Percentiles rank a stretch among this genome's conserved stretches.
Evolutionary conservation across 2,113 vertebrate genomes (phyloP).

Genomic region (Crotalus helleri): DNA sequence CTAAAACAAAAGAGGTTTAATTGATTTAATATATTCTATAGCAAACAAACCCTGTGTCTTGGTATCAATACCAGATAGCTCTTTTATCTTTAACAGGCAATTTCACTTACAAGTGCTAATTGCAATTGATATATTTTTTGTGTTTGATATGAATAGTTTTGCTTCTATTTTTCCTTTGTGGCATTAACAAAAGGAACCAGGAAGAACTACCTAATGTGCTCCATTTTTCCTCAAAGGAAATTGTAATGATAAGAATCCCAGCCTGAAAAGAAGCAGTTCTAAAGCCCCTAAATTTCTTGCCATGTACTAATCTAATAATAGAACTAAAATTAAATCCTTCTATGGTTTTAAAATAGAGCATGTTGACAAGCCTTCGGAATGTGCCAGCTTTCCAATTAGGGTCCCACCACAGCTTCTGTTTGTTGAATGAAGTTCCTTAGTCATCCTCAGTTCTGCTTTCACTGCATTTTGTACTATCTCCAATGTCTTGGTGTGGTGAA

Average conservation of each 20-base stretch:
- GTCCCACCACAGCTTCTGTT: slow-evolving; percentile 50
- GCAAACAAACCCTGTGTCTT: slow-evolving; percentile 51
- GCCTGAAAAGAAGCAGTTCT: slow-evolving; percentile 70
- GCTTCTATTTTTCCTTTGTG: slow-evolving; percentile 27
- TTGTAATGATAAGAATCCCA: slow-evolving; percentile 57
- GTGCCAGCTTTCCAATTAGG: slow-evolving; percentile 54
- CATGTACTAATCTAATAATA: slow-evolving; percentile 55
- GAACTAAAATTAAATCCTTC: slow-evolving; percentile 50
- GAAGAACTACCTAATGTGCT: slow-evolving; percentile 20
- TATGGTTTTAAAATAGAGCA: slow-evolving; percentile 57
- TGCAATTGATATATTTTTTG: slow-evolving; percentile 40
- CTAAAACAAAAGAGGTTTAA: slow-evolving; percentile 59
- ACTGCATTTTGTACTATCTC: slow-evolving; percentile 53
- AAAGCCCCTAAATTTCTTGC: slow-evolving; percentile 61
- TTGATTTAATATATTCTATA: slow-evolving; percentile 56
- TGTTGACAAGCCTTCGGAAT: slow-evolving; percentile 61
- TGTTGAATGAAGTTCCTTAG: slow-evolving; percentile 34
- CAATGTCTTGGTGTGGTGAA: slow-evolving; percentile 43
- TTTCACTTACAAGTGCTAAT: slow-evolving; percentile 53
- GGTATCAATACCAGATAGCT: slow-evolving; percentile 46
- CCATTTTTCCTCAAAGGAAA: slow-evolving; percentile 49
- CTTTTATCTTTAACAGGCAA: slow-evolving; percentile 45
- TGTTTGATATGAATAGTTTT: background rate
- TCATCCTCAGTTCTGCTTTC: slow-evolving; percentile 62
- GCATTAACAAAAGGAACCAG: background rate